These are phyloP conservation scores for Mythimna vitellina DNA, from an alignment of 2,888 invertebrate species.

Conservation along the genomic window DNA sequence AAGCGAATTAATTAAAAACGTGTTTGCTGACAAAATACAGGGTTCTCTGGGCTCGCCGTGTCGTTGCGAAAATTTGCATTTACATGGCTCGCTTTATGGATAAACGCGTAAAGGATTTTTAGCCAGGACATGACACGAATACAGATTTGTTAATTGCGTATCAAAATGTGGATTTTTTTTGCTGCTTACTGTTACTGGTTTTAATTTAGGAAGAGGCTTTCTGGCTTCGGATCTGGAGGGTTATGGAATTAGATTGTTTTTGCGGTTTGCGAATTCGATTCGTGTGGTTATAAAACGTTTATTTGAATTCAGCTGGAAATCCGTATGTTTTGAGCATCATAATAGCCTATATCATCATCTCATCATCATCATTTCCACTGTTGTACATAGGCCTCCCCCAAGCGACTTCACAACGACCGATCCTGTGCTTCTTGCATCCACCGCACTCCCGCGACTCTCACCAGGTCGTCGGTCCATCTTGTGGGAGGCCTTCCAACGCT, in stretches of 20 bases:
- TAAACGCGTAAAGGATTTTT: slow-evolving; percentile 68
- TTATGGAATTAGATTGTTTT: slow-evolving; percentile 23
- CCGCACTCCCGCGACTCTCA: no score
- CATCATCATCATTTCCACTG: no score
- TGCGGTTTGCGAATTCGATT: not conserved
- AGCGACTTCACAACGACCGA: no score
- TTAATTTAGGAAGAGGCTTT: slow-evolving; percentile 24
- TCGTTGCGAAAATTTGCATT: slow-evolving; percentile 66
- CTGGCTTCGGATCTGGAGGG: slow-evolving; percentile 1
- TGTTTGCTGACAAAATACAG: slow-evolving; percentile 83
- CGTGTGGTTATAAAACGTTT: not conserved
- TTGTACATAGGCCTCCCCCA: no score
- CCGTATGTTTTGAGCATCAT: not conserved
- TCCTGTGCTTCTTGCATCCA: no score
- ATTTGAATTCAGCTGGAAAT: not conserved
- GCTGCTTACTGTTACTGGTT: slow-evolving; percentile 20
- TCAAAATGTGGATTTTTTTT: slow-evolving; percentile 48
- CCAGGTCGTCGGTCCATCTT: no score
- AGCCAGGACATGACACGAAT: slow-evolving; percentile 48
- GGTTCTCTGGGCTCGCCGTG: slow-evolving; percentile 57
- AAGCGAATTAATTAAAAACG: slow-evolving; percentile 86
- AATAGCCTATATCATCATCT: not conserved
- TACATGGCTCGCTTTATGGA: slow-evolving; percentile 63
- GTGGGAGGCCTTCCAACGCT: no score
- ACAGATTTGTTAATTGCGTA: slow-evolving; percentile 63